Evolutionary conservation across 2,113 vertebrate genomes (phyloP), one percentile per base, ranked within the genome.

Genomic region (Rhynchomys soricoides): DNA sequence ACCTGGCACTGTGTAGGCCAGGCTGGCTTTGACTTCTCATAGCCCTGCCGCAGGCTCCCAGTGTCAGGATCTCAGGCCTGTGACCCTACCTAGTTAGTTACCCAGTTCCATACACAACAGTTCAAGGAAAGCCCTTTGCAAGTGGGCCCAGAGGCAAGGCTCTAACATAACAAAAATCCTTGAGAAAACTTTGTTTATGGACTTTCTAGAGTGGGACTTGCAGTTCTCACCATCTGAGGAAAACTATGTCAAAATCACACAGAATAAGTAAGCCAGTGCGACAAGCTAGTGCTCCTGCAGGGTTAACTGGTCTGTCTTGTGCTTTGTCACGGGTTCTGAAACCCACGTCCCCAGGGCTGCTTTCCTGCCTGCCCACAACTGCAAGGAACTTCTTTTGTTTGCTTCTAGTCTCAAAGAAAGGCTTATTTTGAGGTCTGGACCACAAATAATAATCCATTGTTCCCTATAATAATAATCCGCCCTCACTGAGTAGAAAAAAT

Each of bases 381-480:
- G 98, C 93, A 73, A 90, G 97, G 95, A 96, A 94, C 90, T 52
- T 73, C 97, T 97, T 98, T 98, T 97, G 97, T 97, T 98, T 98
- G 95, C 95, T 97, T 97, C 97, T 26, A 40, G 22, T 90, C 94
- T 98, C 96, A 98, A 98, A 98, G 89, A 90, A 95, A 77, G 95
- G 40, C 96, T 98, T 98, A 97, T 98, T 98, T 94, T 97, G 96
- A 98, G 97, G 95, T 97, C 98, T 98, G 97, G 97, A 96, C 93
- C 95, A 82, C 43, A 59, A 97, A 98, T 97, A 98, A 98, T 97
- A 89, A 95, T 78, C 95, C 75, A 37, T 93, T 97, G 97, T 97
- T 97, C 95, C 52, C 86, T 75, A 90, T 92, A 93, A 97, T 97
- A 97, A 98, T 96, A 95, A 96, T 97, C 96, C 97, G 64, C 96